A percentile compares a stretch with the other conserved stretches of the same genome.
Conservation (phyloP, 1,140 invertebrate genomes). For the Drosophila micromelanica region DNA sequence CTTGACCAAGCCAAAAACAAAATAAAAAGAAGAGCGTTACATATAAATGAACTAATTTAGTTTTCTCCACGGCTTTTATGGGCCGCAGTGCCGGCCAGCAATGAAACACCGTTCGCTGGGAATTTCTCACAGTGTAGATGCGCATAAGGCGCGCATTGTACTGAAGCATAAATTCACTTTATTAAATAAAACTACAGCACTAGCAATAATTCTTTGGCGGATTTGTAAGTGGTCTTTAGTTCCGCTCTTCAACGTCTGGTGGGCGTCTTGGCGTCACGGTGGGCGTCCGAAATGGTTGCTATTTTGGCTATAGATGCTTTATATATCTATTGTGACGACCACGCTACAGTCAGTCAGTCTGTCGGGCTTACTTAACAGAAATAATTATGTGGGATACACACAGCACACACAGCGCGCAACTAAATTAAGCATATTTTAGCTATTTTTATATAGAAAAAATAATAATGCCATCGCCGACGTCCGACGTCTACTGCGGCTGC, state of each 20-base stretch:
- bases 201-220: conserved; percentile 75
- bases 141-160: conserved; percentile 48
- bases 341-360: conserved; percentile 53
- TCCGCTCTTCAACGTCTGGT: conserved; percentile 27
- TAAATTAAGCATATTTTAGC: conserved; percentile 82
- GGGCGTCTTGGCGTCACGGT: conserved; percentile 68
- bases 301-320: conserved; percentile 38
- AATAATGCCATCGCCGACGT: conserved; percentile 42
- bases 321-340: conserved; percentile 52
- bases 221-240: conserved; percentile 65
- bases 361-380: conserved; percentile 70
- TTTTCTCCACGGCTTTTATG: conserved; percentile 59
- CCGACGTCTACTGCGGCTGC: conserved; percentile 44
- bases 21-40: conserved; percentile 34
- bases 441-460: conserved; percentile 74
- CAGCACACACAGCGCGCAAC: conserved; percentile 42
- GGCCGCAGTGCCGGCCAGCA: neutral
- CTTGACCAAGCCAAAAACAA: conserved; percentile 58
- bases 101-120: conserved; percentile 44
- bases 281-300: conserved; percentile 58
- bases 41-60: conserved; percentile 77
- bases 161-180: conserved; percentile 72
- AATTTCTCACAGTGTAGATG: conserved; percentile 73
- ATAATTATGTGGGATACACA: conserved; percentile 78
- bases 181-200: conserved; percentile 77